Evolutionary conservation across 2,888 invertebrate genomes (phyloP).

Genomic region (Ptychoptera albimana): DNA sequence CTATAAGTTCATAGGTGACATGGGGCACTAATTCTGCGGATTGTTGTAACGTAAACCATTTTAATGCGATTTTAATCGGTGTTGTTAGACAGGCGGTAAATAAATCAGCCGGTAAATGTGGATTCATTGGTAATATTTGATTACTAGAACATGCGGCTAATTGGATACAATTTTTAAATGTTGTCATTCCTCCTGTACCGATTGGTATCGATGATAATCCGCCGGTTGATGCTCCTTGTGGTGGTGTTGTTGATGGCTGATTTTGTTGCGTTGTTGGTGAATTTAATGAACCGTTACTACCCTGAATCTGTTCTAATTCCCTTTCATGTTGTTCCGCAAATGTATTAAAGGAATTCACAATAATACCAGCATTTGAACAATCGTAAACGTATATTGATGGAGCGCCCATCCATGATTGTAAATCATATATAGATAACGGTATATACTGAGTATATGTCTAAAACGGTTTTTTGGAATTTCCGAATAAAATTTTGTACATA

Average conservation of each 20-base stretch:
- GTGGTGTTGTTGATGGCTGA: neutral
- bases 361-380: conserved; percentile 95
- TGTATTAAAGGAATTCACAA: conserved; percentile 76
- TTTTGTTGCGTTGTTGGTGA: conserved; percentile 5
- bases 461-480: conserved; percentile 17
- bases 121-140: conserved; percentile 91
- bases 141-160: conserved; percentile 89
- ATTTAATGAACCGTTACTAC: neutral
- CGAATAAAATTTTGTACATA: neutral
- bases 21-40: conserved; percentile 67
- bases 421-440: conserved; percentile 93
- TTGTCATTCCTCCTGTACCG: conserved; percentile 24
- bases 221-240: neutral
- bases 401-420: conserved; percentile 98
- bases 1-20: conserved; percentile 71
- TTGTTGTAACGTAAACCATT: conserved; percentile 81
- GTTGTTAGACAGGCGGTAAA: conserved; percentile 98
- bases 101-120: conserved; percentile 91
- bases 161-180: conserved; percentile 86
- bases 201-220: too few relatives aligned
- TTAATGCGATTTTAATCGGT: conserved; percentile 88
- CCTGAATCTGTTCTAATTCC: conserved; percentile 41
- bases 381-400: conserved; percentile 99
- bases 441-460: conserved; percentile 98
- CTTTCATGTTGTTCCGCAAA: conserved; percentile 84